Conservation (phyloP, 2,888 invertebrate genomes). For the Plutella xylostella region DNA sequence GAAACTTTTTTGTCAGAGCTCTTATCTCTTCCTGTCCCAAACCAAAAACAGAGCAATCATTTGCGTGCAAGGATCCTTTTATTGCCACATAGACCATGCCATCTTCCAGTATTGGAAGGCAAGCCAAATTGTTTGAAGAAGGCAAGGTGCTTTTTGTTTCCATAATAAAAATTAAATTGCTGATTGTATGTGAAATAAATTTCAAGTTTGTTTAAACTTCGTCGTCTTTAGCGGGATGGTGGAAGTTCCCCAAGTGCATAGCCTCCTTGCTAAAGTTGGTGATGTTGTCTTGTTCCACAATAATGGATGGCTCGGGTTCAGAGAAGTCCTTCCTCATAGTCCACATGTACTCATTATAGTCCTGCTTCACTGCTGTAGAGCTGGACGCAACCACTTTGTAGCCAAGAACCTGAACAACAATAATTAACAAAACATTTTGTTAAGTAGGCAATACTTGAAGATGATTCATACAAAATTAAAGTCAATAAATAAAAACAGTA, state of each 20-base stretch:
- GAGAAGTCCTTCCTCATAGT: conserved; percentile 91
- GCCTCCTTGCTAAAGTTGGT: conserved; percentile 73
- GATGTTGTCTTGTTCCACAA: conserved; percentile 72
- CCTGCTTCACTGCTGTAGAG: conserved; percentile 86
- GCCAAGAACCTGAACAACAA: conserved; percentile 74
- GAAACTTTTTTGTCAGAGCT: conserved; percentile 78
- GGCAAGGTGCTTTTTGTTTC: conserved; percentile 48
- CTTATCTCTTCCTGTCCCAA: conserved; percentile 76
- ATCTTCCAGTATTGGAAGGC: conserved; percentile 46
- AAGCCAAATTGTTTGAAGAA: conserved; percentile 33
- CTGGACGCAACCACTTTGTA: conserved; percentile 91
- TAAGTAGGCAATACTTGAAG: too few species aligned
- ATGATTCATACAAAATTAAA: too few species aligned
- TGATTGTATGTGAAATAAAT: conserved; percentile 24
- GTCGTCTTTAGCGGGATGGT: conserved; percentile 55
- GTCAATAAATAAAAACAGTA: too few species aligned
- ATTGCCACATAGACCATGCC: conserved; percentile 81
- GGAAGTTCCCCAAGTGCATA: conserved; percentile 55
- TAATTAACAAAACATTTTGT: too few species aligned
- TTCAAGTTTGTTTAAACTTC: too few species aligned
- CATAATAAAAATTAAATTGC: conserved; percentile 33
- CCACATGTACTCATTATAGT: conserved; percentile 94
- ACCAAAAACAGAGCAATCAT: conserved; percentile 82
- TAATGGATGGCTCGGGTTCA: conserved; percentile 80
- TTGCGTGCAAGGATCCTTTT: conserved; percentile 82